Base-by-base conservation (phyloP, 2,797 vertebrate species). In the Pygocentrus nattereri region DNA sequence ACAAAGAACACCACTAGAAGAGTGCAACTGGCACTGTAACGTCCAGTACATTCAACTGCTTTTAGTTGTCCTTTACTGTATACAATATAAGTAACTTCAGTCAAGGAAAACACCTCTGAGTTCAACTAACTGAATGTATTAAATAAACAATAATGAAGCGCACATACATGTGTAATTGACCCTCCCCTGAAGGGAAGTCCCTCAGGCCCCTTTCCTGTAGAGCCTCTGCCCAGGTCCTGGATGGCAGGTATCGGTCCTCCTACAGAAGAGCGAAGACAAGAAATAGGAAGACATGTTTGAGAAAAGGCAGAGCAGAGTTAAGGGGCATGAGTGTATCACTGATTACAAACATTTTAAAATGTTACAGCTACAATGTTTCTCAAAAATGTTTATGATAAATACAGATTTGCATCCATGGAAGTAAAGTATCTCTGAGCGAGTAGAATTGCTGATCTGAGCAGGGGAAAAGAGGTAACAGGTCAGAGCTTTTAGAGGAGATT, bases 91-190 rank as follows among this genome's bases (percentile, higher is more conserved):
- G n/a, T n/a, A n/a, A n/a, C n/a, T n/a, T n/a, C n/a, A n/a, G n/a
- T n/a, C n/a, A n/a, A n/a, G n/a, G n/a, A n/a, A n/a, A n/a, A n/a
- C n/a, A n/a, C n/a, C n/a, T n/a, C n/a, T n/a, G n/a, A n/a, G n/a
- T n/a, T n/a, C n/a, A n/a, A n/a, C n/a, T n/a, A n/a, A n/a, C n/a
- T n/a, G n/a, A n/a, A n/a, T n/a, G n/a, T n/a, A n/a, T n/a, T n/a
- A n/a, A n/a, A n/a, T n/a, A n/a, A 54, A 58, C 10, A 16, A 31
- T 10, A 23, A 21, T 23, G n/a, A 25, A 76, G 31, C 52, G 12
- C 8, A 54, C 13, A 30, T 83, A 88, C 87, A 61, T 88, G 87
- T n/a, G 87, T 87, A 69, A 88, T 88, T 8, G 87, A 88, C 44
- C 87, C 87, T 80, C 81, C 69, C 80, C 84, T 79, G 71, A 61